Conservation (phyloP, 2,888 invertebrate species). For the Chorisops tibialis region DNA sequence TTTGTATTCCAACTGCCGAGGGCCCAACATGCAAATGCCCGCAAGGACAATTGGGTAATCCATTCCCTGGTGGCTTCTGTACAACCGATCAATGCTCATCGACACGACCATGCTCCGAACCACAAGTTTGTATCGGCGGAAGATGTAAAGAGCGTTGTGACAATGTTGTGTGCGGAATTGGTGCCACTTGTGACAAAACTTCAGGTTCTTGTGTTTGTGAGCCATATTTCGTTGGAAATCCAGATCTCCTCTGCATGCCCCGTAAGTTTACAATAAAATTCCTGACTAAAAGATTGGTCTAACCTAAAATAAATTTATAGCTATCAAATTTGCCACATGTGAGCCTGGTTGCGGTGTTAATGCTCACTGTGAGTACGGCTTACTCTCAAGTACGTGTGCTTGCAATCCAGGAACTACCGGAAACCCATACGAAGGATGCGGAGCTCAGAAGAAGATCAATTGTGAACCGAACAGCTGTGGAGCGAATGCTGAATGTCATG, state of each 20-base stretch:
- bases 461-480: constrained; percentile 75
- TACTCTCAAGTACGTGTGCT: constrained; percentile 68
- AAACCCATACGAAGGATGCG: constrained; percentile 83
- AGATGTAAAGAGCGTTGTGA: constrained; percentile 87
- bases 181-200: constrained; percentile 77
- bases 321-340: constrained; percentile 73
- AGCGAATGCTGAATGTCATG: constrained; percentile 72
- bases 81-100: constrained; percentile 77
- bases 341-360: constrained; percentile 76
- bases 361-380: constrained; percentile 82
- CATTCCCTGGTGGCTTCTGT: constrained; percentile 86
- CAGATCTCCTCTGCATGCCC: constrained; percentile 85
- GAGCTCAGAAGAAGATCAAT: constrained; percentile 64
- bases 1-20: constrained; percentile 77
- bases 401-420: constrained; percentile 81
- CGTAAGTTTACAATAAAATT: constrained; percentile 60
- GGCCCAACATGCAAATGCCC: constrained; percentile 88
- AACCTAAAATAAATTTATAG: constrained; percentile 53
- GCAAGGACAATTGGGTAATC: constrained; percentile 83
- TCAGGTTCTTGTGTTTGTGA: constrained; percentile 84
- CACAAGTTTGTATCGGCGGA: constrained; percentile 79
- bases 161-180: constrained; percentile 81
- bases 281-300: constrained; percentile 5
- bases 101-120: constrained; percentile 71
- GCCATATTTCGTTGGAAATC: constrained; percentile 83